These are phyloP conservation scores for Mobula hypostoma DNA, from an alignment of 2,113 vertebrate genomes.

Conservation along the genomic window DNA sequence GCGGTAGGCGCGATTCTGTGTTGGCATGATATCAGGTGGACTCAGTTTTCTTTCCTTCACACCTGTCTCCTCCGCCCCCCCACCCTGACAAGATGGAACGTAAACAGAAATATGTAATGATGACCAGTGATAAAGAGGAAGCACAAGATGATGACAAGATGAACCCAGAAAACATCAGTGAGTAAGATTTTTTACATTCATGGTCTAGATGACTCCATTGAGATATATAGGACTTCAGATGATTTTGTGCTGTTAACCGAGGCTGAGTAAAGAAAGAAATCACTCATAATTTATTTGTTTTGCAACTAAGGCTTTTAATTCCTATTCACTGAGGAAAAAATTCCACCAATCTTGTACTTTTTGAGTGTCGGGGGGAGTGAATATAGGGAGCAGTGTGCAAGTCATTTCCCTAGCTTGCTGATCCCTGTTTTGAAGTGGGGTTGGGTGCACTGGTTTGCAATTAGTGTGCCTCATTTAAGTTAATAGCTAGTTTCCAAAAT, in stretches of 20 bases:
- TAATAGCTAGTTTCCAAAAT: not conserved
- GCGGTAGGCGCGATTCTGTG: not conserved
- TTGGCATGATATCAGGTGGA: not conserved
- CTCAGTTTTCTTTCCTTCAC: not conserved
- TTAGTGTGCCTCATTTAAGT: not conserved
- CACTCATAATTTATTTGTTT: not conserved
- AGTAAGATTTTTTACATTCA: conserved; percentile 44
- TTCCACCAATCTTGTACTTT: not conserved
- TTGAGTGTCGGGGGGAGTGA: not conserved
- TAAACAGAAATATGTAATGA: conserved; percentile 82
- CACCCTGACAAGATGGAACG: conserved; percentile 70
- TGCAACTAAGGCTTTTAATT: not conserved
- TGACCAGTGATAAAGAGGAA: conserved; percentile 57
- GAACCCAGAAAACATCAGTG: conserved; percentile 79
- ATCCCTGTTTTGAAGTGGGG: not conserved
- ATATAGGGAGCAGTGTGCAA: not conserved
- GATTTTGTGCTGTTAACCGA: not conserved
- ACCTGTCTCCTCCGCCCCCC: no score
- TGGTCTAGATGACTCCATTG: not conserved
- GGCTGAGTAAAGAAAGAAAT: not conserved
- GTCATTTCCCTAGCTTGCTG: not conserved
- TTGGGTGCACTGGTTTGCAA: not conserved
- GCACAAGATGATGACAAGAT: conserved; percentile 68
- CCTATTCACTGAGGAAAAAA: not conserved
- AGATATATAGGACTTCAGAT: not conserved